Conservation (phyloP, 2,888 invertebrate species). For the Rhimphoctona megacephalus region DNA sequence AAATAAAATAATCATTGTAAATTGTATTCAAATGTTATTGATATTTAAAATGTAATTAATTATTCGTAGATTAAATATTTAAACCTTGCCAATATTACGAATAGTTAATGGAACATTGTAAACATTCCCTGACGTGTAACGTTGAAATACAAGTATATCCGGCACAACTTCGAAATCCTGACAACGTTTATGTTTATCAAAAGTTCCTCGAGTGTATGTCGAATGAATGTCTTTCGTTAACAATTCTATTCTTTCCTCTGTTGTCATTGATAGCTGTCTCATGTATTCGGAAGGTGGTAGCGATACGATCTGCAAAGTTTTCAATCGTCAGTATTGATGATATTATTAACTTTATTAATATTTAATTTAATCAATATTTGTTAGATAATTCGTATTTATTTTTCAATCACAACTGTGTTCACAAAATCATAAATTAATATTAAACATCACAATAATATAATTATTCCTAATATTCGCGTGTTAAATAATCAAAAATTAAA, state of each 20-base stretch:
- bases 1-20: no score
- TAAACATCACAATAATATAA: neutral
- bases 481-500: neutral
- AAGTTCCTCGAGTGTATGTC: constrained; percentile 29
- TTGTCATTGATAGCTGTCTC: constrained; percentile 74
- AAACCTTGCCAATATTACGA: constrained; percentile 87
- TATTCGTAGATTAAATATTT: constrained; percentile 85
- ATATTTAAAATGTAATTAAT: constrained; percentile 84
- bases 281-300: constrained; percentile 77
- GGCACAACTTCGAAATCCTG: constrained; percentile 82
- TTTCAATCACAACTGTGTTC: neutral
- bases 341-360: neutral
- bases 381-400: neutral
- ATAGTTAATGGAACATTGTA: constrained; percentile 86
- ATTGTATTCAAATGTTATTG: neutral
- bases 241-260: constrained; percentile 74
- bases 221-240: constrained; percentile 63
- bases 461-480: neutral
- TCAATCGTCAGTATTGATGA: neutral
- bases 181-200: constrained; percentile 11
- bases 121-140: constrained; percentile 86
- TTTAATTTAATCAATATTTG: neutral
- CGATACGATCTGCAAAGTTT: constrained; percentile 41
- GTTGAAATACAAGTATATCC: constrained; percentile 87
- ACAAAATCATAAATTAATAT: neutral